Evolutionary conservation across 1,140 invertebrate species (phyloP).

Genomic region (Steinernema feltiae): DNA sequence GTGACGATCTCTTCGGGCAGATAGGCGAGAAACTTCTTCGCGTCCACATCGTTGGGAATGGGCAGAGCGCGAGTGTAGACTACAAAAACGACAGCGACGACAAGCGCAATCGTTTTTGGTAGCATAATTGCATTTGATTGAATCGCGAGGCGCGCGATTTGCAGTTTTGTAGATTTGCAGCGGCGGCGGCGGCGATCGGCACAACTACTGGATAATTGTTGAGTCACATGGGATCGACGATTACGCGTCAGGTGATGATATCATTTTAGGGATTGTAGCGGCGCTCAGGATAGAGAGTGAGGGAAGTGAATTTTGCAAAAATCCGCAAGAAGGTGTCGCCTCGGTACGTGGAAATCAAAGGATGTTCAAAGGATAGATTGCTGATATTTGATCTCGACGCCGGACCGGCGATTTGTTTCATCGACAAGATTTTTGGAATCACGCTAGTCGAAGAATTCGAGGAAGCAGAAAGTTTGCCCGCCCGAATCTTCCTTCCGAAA

Average conservation of each 20-base stretch:
- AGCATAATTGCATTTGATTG: not conserved
- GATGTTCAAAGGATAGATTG: too few relatives aligned
- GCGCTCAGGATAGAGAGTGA: not conserved
- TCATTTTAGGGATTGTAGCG: not conserved
- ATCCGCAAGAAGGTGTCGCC: too few relatives aligned
- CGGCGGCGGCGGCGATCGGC: too few relatives aligned
- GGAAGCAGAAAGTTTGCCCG: too few relatives aligned
- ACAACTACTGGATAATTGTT: not conserved
- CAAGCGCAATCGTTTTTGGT: too few relatives aligned
- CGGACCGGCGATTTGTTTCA: too few relatives aligned
- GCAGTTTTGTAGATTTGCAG: not conserved
- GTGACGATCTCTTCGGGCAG: not conserved
- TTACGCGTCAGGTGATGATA: not conserved
- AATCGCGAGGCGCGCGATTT: not conserved
- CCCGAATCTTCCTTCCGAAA: too few relatives aligned
- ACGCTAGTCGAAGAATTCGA: too few relatives aligned
- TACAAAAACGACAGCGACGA: not conserved
- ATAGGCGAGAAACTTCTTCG: not conserved
- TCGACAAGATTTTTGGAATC: too few relatives aligned
- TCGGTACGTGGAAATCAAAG: too few relatives aligned
- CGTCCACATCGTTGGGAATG: not conserved
- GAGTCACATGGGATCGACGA: not conserved
- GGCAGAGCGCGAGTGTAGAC: not conserved
- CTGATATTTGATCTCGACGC: too few relatives aligned
- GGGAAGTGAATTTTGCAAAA: too few relatives aligned